A percentile compares a stretch with the other conserved stretches of the same genome.
Evolutionary conservation across 2,797 vertebrate genomes (phyloP).

Genomic region (Molossus molossus): DNA sequence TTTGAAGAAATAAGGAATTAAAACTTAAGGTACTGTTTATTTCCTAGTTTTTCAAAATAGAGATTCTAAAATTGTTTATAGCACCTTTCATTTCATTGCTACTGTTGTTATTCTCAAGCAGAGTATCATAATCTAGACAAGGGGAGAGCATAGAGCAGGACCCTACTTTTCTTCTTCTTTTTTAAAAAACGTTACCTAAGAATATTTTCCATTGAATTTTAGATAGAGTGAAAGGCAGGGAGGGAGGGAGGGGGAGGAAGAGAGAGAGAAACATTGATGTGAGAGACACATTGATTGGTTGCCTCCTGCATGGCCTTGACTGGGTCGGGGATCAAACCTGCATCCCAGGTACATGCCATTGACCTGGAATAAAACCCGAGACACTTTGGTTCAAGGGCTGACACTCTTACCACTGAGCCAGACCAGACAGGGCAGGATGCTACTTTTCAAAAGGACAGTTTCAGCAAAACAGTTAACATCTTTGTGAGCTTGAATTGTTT

Average conservation of each 20-base stretch:
- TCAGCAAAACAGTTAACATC: not conserved
- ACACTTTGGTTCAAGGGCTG: too few relatives aligned
- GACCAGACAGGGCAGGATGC: not conserved
- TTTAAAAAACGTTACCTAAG: too few relatives aligned
- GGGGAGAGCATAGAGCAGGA: not conserved
- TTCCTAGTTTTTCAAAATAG: constrained; percentile 88
- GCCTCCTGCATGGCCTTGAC: too few relatives aligned
- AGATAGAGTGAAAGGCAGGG: too few relatives aligned
- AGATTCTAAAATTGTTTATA: not conserved
- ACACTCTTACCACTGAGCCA: too few relatives aligned
- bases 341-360: too few relatives aligned
- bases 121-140: not conserved
- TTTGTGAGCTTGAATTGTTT: constrained; percentile 38
- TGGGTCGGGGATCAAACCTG: too few relatives aligned
- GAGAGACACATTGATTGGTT: too few relatives aligned
- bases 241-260: too few relatives aligned
- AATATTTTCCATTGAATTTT: too few relatives aligned
- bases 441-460: constrained; percentile 15
- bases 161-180: not conserved
- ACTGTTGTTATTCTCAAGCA: not conserved
- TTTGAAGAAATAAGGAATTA: constrained; percentile 67
- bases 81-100: constrained; percentile 41
- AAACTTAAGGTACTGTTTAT: not conserved
- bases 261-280: too few relatives aligned
- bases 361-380: too few relatives aligned